These are phyloP conservation scores for Odontomachus brunneus DNA, from an alignment of 1,140 invertebrate species.

Conservation along the genomic window DNA sequence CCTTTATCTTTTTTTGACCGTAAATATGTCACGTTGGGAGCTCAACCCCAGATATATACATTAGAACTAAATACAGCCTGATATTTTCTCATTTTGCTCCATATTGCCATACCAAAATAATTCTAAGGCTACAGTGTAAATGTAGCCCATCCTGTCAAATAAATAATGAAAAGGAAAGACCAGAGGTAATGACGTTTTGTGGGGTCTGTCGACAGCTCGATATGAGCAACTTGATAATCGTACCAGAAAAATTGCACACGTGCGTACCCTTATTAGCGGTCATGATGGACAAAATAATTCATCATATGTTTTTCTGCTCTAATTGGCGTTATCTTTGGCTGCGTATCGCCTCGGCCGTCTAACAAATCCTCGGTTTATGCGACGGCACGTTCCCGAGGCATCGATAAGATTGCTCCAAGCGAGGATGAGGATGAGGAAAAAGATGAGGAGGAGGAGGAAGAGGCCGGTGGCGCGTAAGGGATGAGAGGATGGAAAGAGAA, in stretches of 20 bases:
- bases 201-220: not conserved
- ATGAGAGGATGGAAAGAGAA: slow-evolving; percentile 66
- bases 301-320: slow-evolving; percentile 15
- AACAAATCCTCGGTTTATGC: slow-evolving; percentile 64
- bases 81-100: too few relatives aligned
- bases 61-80: not conserved
- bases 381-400: slow-evolving; percentile 52
- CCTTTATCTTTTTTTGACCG: too few relatives aligned
- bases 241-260: not conserved
- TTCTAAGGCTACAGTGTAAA: not conserved
- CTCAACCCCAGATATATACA: not conserved
- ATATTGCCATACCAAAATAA: not conserved
- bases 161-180: not conserved
- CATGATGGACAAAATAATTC: slow-evolving; percentile 7
- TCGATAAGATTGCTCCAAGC: slow-evolving; percentile 60
- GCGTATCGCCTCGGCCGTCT: slow-evolving; percentile 46
- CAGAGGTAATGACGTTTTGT: not conserved
- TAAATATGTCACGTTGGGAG: not conserved
- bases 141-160: not conserved
- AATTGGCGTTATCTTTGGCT: slow-evolving; percentile 66
- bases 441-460: slow-evolving; percentile 1
- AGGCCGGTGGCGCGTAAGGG: slow-evolving; percentile 53
- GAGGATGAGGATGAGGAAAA: not conserved
- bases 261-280: not conserved
- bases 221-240: not conserved